Conservation (phyloP, 2,888 invertebrate genomes). For the Amaurobius ferox region DNA sequence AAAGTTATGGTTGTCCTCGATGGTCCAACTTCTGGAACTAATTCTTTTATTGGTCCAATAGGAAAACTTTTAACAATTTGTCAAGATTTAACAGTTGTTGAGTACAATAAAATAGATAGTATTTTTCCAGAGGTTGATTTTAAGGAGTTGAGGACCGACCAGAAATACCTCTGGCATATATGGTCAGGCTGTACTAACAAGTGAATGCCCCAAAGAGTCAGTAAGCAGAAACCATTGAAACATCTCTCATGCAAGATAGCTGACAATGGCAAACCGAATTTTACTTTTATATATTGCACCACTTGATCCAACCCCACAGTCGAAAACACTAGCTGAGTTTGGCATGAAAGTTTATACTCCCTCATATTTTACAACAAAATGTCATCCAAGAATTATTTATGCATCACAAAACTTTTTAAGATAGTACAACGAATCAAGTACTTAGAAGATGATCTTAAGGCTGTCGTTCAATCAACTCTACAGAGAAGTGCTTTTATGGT, state of each 20-base stretch:
- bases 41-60: neutral
- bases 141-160: neutral
- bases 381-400: neutral
- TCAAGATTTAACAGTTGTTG: neutral
- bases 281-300: neutral
- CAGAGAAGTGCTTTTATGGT: neutral
- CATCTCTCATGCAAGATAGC: neutral
- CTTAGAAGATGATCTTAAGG: neutral
- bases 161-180: neutral
- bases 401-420: slow-evolving; percentile 13
- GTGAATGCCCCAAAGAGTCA: neutral
- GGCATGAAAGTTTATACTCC: neutral
- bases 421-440: neutral
- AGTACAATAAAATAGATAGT: slow-evolving; percentile 10
- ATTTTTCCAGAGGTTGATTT: neutral
- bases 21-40: slow-evolving; percentile 7
- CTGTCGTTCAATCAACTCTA: neutral
- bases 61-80: neutral
- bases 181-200: neutral
- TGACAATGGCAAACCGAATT: slow-evolving; percentile 6
- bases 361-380: neutral
- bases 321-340: neutral
- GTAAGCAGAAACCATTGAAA: slow-evolving; percentile 3
- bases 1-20: slow-evolving; percentile 8
- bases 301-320: neutral